phyloP scores from a whole-genome alignment of 2,888 invertebrate genomes.

The Torymus tubicola region DNA sequence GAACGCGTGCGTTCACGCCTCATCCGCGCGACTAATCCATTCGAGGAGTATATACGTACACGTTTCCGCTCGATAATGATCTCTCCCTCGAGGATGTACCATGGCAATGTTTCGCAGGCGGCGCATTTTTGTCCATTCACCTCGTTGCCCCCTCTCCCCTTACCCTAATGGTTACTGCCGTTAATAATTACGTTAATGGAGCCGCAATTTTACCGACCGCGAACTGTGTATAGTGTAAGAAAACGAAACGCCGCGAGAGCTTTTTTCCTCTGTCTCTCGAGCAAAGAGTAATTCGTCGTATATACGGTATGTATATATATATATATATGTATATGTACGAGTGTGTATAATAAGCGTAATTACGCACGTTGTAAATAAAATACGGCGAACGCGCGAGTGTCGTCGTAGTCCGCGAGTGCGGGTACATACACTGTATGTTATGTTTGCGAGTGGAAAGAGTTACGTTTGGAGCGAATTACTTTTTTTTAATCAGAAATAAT shows the following conservation, averaged over 20 bases:
- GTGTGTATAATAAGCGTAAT: too few relatives aligned
- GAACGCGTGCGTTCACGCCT: not conserved
- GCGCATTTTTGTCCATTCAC: constrained; percentile 34
- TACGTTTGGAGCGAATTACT: too few relatives aligned
- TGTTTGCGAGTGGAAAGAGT: too few relatives aligned
- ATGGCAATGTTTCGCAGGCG: constrained; percentile 20
- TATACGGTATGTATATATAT: too few relatives aligned
- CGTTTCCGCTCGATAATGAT: constrained; percentile 40
- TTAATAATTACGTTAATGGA: constrained; percentile 52
- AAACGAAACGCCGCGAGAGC: not conserved
- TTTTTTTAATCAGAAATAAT: too few relatives aligned
- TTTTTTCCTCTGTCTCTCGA: not conserved
- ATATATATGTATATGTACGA: too few relatives aligned
- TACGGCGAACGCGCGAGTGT: too few relatives aligned
- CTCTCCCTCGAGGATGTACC: not conserved
- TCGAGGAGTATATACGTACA: constrained; percentile 1
- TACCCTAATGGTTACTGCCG: constrained; percentile 13
- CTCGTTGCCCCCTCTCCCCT: not conserved
- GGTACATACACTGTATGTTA: too few relatives aligned
- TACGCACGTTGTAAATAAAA: too few relatives aligned
- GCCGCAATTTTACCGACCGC: constrained; percentile 6
- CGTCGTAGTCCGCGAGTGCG: too few relatives aligned
- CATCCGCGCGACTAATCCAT: constrained; percentile 24
- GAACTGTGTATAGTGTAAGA: not conserved
- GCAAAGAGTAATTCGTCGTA: too few relatives aligned